These are phyloP conservation scores for Agrypnia vestita DNA, from an alignment of 1,140 invertebrate genomes.

Conservation along the genomic window DNA sequence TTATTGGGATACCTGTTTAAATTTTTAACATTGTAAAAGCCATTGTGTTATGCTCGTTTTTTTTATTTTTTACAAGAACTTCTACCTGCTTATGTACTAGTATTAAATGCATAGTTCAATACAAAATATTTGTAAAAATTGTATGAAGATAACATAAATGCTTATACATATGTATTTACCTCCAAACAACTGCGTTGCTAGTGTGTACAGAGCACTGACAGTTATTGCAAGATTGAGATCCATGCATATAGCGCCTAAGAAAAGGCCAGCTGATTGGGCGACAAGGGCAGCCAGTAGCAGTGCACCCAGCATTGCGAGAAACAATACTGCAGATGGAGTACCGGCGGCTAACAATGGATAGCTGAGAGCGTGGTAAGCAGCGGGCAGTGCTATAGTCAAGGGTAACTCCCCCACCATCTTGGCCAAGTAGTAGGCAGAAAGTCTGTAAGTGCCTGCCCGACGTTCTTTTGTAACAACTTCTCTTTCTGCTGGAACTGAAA, in stretches of 20 bases:
- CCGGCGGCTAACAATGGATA: constrained; percentile 82
- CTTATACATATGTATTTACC: constrained; percentile 70
- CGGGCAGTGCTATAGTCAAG: constrained; percentile 83
- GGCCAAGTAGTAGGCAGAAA: constrained; percentile 89
- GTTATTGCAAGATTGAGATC: constrained; percentile 88
- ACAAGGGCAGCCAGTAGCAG: constrained; percentile 85
- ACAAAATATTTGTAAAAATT: no score
- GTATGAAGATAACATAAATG: no score
- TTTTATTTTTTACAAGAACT: no score
- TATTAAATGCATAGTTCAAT: no score
- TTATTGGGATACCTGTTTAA: no score
- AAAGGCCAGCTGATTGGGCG: constrained; percentile 89
- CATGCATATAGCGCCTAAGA: constrained; percentile 87
- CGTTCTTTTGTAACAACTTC: constrained; percentile 90
- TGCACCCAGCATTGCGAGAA: constrained; percentile 82
- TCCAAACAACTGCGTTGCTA: constrained; percentile 87
- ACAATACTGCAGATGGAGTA: constrained; percentile 74
- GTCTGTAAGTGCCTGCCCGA: constrained; percentile 85
- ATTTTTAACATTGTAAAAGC: no score
- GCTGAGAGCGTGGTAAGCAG: constrained; percentile 85
- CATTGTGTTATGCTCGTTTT: no score
- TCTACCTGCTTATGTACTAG: no score
- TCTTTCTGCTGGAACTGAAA: constrained; percentile 85
- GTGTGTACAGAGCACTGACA: constrained; percentile 85
- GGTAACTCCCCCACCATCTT: constrained; percentile 91